Evolutionary conservation across 2,797 vertebrate species (phyloP).

Genomic region (Astyanax mexicanus): DNA sequence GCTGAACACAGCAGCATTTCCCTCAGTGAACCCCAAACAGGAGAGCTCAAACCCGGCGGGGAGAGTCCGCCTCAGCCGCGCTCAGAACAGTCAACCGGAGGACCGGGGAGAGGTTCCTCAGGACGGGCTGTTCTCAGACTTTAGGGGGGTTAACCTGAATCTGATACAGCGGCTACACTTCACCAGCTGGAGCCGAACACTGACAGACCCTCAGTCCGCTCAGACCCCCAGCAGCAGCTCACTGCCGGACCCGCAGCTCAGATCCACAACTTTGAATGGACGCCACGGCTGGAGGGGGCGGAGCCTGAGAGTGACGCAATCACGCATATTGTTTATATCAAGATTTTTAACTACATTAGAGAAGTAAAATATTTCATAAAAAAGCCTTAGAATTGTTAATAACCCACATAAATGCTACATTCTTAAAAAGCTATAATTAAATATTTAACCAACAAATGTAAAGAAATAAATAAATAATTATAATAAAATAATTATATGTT

Average conservation of each 20-base stretch:
- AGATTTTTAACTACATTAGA: too few species aligned
- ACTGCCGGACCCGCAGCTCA: not conserved
- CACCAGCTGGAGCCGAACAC: not conserved
- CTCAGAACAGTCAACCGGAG: not conserved
- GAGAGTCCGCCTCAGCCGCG: too few species aligned
- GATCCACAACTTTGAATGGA: slow-evolving; percentile 28
- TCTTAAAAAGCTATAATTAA: too few species aligned
- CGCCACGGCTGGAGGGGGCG: slow-evolving; percentile 32
- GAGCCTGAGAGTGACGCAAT: slow-evolving; percentile 6
- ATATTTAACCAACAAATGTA: too few species aligned
- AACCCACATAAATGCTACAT: too few species aligned
- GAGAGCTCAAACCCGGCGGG: not conserved
- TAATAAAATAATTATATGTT: too few species aligned
- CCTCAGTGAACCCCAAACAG: not conserved
- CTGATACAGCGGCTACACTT: not conserved
- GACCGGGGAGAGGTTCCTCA: not conserved
- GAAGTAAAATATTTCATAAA: too few species aligned
- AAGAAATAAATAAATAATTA: too few species aligned
- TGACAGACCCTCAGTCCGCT: not conserved
- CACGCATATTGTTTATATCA: too few species aligned
- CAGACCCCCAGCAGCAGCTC: too few species aligned
- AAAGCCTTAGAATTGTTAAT: too few species aligned
- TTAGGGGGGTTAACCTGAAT: not conserved
- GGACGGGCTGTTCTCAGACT: not conserved
- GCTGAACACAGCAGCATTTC: not conserved